phyloP scores from a whole-genome alignment of 2,888 invertebrate species.

The Troides helena region DNA sequence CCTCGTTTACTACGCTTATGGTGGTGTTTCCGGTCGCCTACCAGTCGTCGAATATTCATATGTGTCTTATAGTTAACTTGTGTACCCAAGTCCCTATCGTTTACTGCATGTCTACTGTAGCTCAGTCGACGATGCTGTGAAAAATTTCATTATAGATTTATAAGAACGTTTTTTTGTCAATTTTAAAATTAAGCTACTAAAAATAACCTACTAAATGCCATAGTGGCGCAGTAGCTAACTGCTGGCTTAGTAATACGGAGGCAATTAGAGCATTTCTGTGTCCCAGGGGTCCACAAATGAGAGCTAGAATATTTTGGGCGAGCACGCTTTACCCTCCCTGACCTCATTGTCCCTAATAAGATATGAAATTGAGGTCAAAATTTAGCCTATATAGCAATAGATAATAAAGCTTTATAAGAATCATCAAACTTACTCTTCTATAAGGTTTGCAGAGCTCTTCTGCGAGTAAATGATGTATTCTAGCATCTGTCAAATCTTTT shows the following conservation, averaged over 20 bases:
- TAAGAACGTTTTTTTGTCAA: neutral
- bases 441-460: constrained; percentile 94
- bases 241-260: too few species aligned
- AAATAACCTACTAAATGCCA: too few species aligned
- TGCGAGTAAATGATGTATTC: constrained; percentile 94
- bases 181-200: neutral
- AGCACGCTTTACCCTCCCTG: too few species aligned
- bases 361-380: too few species aligned
- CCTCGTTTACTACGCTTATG: constrained; percentile 92
- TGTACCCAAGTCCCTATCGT: constrained; percentile 91
- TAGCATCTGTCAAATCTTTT: constrained; percentile 96
- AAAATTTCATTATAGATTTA: neutral
- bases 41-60: constrained; percentile 92
- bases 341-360: too few species aligned
- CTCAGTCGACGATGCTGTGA: constrained; percentile 91
- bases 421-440: constrained; percentile 85
- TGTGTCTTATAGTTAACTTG: constrained; percentile 94
- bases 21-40: constrained; percentile 91
- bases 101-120: constrained; percentile 94
- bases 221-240: too few species aligned
- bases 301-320: too few species aligned
- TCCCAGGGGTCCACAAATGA: too few species aligned
- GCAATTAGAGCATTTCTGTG: too few species aligned
- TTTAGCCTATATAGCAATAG: too few species aligned
- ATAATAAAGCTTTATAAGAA: neutral